Conservation (phyloP, 2,113 vertebrate species). For the Ondatra zibethicus region DNA sequence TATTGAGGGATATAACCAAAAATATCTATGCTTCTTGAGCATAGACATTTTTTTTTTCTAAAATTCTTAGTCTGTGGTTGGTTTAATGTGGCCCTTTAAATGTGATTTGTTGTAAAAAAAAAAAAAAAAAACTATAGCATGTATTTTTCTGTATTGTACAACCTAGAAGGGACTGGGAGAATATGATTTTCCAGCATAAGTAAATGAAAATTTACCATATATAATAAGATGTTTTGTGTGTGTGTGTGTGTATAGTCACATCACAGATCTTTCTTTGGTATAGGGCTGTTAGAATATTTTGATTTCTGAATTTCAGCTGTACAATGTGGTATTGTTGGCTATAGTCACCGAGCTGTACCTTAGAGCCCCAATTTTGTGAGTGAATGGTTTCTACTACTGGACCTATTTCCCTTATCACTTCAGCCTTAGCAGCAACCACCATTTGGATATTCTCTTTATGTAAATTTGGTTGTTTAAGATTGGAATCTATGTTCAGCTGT, state of each 20-base stretch:
- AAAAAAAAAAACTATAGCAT: background rate
- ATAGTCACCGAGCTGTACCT: background rate
- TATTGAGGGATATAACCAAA: no score
- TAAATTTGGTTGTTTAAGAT: background rate
- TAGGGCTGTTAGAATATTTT: background rate
- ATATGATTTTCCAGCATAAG: background rate
- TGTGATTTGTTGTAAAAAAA: background rate
- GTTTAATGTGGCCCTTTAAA: background rate
- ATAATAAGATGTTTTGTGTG: background rate
- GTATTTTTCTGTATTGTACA: background rate
- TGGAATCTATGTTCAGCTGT: background rate
- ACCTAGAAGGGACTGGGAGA: background rate
- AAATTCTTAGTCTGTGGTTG: background rate
- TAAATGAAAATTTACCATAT: background rate
- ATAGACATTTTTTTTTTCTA: background rate
- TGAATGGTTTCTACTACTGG: background rate
- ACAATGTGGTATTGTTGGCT: background rate
- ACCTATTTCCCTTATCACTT: no score
- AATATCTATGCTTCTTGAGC: background rate
- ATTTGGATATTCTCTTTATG: background rate
- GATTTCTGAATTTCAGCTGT: background rate
- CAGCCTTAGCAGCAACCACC: background rate
- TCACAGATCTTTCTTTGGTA: background rate
- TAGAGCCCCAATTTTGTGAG: background rate
- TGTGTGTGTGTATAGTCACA: no score